Evolutionary conservation across 2,797 vertebrate species (phyloP), one percentile per base, ranked within the genome.

Genomic region (Odontamblyopus lacepedii): DNA sequence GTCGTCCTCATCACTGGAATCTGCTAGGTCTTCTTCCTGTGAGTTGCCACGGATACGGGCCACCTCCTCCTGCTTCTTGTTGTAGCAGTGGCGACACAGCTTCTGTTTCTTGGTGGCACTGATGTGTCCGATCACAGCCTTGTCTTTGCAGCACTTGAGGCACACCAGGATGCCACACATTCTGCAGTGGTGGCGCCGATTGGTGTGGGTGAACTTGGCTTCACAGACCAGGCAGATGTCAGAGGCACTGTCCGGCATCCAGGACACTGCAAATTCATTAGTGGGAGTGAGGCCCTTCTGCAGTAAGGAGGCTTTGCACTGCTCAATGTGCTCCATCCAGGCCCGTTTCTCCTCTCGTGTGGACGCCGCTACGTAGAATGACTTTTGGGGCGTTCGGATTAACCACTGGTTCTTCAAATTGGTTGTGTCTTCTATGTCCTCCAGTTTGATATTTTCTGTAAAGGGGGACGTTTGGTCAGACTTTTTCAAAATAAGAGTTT

Each of bases 181-280:
- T 6, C 97, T 92, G 88, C 97, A 99, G 91, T 99, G 97, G 89
- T 99, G 97, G 56, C 95, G 91, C 0, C 97, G 94, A 0, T 91
- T 94, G 72, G 93, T 88, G 0, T 88, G 1, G 0, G 82, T 92
- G 91, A 99, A 99, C 55, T 89, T 94, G 0, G 79, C 84, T 0
- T 94, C 89, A 91, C 97, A 99, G 81, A 97, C 95, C 96, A 99
- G 97, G 91, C 97, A 99, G 78, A 95, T 95, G 71, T 92, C 91
- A 0, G 97, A 94, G 0, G 93, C 95, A 9, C 73, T 80, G 87
- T 98, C 95, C 0, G 97, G 97, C 74, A 99, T 94, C 97, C 96
- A 98, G 35, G 93, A 90, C 0, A 93, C 91, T 0, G 97, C 97
- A 0, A 93, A 95, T 68, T 2, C 12, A 0, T 76, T 76, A 23